Evolutionary conservation across 2,888 invertebrate genomes (phyloP).

Genomic region (Smittia aterrima): DNA sequence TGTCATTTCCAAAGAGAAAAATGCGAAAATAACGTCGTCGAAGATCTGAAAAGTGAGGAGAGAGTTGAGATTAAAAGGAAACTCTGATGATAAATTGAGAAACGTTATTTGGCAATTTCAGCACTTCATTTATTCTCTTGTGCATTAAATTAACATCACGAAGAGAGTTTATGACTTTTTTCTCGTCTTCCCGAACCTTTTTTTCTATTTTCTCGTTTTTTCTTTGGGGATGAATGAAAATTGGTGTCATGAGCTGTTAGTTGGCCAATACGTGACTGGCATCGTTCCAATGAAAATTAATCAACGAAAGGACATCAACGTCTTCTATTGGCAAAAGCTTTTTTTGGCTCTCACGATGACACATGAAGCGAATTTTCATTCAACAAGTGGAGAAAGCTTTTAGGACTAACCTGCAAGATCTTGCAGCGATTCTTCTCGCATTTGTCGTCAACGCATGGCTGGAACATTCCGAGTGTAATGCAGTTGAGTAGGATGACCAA

Average conservation of each 20-base stretch:
- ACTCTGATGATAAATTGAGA: neutral
- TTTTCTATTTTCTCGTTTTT: neutral
- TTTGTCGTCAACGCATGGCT: slow-evolving; percentile 93
- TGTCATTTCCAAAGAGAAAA: slow-evolving; percentile 96
- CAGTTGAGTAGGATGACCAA: slow-evolving; percentile 97
- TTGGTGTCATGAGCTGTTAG: neutral
- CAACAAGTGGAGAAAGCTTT: slow-evolving; percentile 24
- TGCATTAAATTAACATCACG: slow-evolving; percentile 31
- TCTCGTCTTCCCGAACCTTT: neutral
- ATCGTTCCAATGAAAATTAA: slow-evolving; percentile 35
- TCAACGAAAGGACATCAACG: neutral
- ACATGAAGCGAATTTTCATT: neutral
- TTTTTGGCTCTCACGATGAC: too few relatives aligned
- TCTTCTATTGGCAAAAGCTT: too few relatives aligned
- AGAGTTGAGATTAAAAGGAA: neutral
- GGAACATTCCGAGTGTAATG: slow-evolving; percentile 98
- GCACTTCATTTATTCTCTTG: slow-evolving; percentile 24
- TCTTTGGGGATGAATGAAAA: too few relatives aligned
- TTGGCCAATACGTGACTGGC: slow-evolving; percentile 29
- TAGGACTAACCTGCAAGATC: slow-evolving; percentile 78
- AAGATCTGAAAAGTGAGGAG: slow-evolving; percentile 65
- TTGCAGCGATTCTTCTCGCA: slow-evolving; percentile 87
- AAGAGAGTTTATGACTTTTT: slow-evolving; percentile 3
- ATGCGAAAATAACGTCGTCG: slow-evolving; percentile 97
- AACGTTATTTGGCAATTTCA: slow-evolving; percentile 10